A percentile compares a stretch with the other conserved stretches of the same genome.
Conservation (phyloP, 2,888 invertebrate species). For the Abrostola triplasia region DNA sequence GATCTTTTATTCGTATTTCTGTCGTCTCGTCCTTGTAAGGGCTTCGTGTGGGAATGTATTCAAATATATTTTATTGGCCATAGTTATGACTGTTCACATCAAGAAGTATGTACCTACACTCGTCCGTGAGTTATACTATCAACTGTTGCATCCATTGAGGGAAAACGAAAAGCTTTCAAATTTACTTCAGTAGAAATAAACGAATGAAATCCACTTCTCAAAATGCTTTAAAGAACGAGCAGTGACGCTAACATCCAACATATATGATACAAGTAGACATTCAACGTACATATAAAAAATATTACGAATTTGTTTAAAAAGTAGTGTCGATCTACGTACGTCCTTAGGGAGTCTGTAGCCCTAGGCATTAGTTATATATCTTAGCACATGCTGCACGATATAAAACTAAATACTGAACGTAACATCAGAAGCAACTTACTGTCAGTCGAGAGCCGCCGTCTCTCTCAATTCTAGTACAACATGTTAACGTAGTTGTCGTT, state of each 20-base stretch:
- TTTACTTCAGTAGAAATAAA: constrained; percentile 2
- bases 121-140: constrained; percentile 22
- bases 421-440: constrained; percentile 23
- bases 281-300: constrained; percentile 10
- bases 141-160: constrained; percentile 46
- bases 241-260: constrained; percentile 14
- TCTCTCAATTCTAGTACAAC: constrained; percentile 30
- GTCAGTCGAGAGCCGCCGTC: constrained; percentile 16
- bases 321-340: constrained; percentile 18
- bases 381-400: constrained; percentile 29
- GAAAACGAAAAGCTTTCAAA: constrained; percentile 6
- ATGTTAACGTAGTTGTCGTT: constrained; percentile 33
- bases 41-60: constrained; percentile 35
- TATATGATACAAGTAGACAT: constrained; percentile 3
- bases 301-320: constrained; percentile 14
- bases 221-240: constrained; percentile 7
- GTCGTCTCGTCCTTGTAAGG: constrained; percentile 20
- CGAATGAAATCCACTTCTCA: constrained; percentile 1
- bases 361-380: constrained; percentile 31
- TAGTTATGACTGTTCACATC: constrained; percentile 30
- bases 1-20: constrained; percentile 24
- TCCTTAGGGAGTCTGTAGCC: constrained; percentile 25
- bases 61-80: constrained; percentile 34
- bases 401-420: constrained; percentile 30
- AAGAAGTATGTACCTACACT: constrained; percentile 1